Evolutionary conservation across 2,888 invertebrate genomes (phyloP).

Genomic region (Agrochola litura): DNA sequence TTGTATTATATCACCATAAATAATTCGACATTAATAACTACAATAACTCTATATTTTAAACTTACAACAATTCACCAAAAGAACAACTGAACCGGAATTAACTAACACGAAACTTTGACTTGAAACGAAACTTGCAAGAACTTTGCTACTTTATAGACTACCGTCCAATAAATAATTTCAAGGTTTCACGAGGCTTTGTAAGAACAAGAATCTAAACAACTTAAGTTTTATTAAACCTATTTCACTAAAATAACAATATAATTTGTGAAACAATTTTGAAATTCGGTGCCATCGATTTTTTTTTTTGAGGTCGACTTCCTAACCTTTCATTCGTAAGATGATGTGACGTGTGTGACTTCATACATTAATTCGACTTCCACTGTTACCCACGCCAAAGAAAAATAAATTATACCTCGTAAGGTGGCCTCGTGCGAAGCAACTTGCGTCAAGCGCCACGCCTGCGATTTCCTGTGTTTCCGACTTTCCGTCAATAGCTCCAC

Average conservation of each 20-base stretch:
- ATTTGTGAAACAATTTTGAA: background rate
- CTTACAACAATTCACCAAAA: background rate
- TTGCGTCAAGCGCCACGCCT: background rate
- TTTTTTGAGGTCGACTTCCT: background rate
- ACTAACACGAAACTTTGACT: background rate
- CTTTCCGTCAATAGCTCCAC: background rate
- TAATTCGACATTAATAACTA: background rate
- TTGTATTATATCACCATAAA: background rate
- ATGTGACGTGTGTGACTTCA: background rate
- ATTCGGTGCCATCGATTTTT: background rate
- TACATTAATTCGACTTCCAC: background rate
- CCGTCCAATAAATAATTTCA: constrained; percentile 13
- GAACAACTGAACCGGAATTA: background rate
- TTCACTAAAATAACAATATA: background rate
- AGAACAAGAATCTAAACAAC: background rate
- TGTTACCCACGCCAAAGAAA: background rate
- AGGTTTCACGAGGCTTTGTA: background rate
- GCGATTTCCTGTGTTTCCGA: too few species aligned
- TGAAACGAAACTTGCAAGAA: constrained; percentile 2
- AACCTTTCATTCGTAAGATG: background rate
- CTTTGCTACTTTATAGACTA: background rate
- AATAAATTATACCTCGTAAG: background rate
- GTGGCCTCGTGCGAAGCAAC: background rate
- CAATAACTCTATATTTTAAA: constrained; percentile 1
- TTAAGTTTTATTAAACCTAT: background rate